Evolutionary conservation across 2,888 invertebrate genomes (phyloP).

Genomic region (Adineta ricciae): DNA sequence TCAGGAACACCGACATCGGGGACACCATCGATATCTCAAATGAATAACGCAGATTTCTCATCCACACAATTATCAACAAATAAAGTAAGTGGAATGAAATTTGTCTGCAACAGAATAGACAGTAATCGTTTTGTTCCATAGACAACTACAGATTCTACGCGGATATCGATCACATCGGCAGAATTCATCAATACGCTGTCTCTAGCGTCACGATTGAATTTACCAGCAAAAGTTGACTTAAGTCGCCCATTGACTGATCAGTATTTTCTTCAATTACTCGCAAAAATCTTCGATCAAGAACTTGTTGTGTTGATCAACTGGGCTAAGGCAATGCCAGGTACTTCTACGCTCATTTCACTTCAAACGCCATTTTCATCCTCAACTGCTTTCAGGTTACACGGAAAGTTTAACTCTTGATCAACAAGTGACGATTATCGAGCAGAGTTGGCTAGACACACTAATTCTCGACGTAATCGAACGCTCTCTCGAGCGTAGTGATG

Average conservation of each 20-base stretch:
- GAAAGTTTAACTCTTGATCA: constrained; percentile 19
- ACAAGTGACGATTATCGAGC: constrained; percentile 10
- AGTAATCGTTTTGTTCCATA: background rate
- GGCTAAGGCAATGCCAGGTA: constrained; percentile 45
- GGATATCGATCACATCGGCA: background rate
- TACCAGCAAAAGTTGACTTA: background rate
- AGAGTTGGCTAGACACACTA: constrained; percentile 17
- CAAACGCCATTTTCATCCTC: no score
- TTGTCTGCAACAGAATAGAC: no score
- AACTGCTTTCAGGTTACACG: background rate
- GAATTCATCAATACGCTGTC: background rate
- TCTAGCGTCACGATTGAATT: background rate
- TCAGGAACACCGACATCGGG: background rate
- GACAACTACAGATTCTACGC: background rate
- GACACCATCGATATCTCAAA: background rate
- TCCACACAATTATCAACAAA: background rate
- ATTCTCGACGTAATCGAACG: background rate
- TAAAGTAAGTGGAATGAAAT: background rate
- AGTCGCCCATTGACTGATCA: background rate
- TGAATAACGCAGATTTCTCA: background rate
- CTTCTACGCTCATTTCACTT: background rate
- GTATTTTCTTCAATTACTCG: constrained; percentile 24
- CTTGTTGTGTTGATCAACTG: constrained; percentile 46
- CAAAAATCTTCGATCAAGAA: constrained; percentile 42
- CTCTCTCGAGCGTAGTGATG: background rate